Base-by-base conservation (phyloP, 2,797 vertebrate genomes). In the Poecile montanus region DNA sequence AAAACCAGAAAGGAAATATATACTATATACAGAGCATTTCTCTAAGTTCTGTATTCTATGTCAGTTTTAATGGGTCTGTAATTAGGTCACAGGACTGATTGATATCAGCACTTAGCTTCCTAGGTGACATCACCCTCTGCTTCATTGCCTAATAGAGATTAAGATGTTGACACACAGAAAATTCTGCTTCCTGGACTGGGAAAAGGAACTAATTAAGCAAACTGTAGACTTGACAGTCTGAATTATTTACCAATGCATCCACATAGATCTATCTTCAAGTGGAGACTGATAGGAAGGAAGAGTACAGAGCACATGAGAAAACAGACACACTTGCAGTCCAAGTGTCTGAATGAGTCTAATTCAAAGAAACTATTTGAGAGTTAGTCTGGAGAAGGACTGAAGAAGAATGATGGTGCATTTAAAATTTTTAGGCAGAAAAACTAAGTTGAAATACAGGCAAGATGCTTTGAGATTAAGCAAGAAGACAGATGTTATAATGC, bases 51-150 rank as follows among this genome's bases (percentile, higher is more conserved):
- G 63, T 86, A 88, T 93, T 78, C 60, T 85, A 3, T 90, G 91
- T 87, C 88, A 93, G 2, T 80, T 91, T 95, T 95, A 95, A 93
- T 95, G 81, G 74, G 17, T 57, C 40, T 91, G 48, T 93, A 94
- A 91, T 89, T 91, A 93, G 93, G 84, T 93, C 71, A 60, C 29
- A 54, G 53, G 17, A 53, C 36, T 81, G 88, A 92, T 57, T 88
- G 80, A 57, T 93, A 91, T 42, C 70, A 89, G 88, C 80, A 79
- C 81, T 94, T 91, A 88, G 19, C 61, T 95, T 87, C 56, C 34
- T 79, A 61, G 56, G 34, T 95, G 78, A 93, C 63, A 60, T 95
- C 93, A 92, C 16, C 27, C 29, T 65, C 56, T 92, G 25, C 68
- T 88, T 76, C 48, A 11, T 66, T 87, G 67, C 34, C 57, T 91